Conservation (phyloP, 2,113 vertebrate species). For the Gymnogyps californianus region DNA sequence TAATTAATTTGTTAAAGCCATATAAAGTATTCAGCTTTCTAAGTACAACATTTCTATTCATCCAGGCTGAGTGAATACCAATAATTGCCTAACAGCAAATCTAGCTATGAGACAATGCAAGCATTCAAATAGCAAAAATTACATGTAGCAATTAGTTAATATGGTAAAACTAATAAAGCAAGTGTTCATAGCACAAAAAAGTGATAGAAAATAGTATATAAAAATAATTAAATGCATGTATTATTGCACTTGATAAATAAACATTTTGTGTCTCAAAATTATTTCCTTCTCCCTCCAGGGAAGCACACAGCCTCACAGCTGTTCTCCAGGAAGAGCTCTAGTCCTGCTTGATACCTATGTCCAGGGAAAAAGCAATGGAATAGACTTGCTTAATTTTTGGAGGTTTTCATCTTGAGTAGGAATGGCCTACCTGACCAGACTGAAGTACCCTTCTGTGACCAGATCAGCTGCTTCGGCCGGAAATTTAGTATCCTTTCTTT, state of each 20-base stretch:
- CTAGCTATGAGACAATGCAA: slow-evolving; percentile 2
- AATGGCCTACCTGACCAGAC: not conserved
- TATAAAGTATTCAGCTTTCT: not conserved
- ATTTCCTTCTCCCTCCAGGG: not conserved
- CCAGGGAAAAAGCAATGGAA: not conserved
- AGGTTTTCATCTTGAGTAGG: not conserved
- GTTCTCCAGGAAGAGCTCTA: not conserved
- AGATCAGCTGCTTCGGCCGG: not conserved
- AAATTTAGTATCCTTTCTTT: not conserved
- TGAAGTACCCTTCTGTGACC: not conserved
- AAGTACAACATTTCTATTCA: slow-evolving; percentile 35
- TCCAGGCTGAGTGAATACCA: not conserved
- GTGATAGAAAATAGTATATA: not conserved
- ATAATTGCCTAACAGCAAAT: not conserved
- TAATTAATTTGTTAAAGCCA: slow-evolving; percentile 42
- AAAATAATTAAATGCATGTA: not conserved
- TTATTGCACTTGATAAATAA: not conserved
- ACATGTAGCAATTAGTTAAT: not conserved
- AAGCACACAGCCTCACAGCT: not conserved
- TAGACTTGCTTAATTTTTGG: not conserved
- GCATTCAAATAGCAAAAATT: slow-evolving; percentile 4
- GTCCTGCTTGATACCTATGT: not conserved
- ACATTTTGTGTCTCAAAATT: not conserved
- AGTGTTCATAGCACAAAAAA: not conserved
- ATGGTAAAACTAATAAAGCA: not conserved